These are phyloP conservation scores for Drosophila sordidapex DNA, from an alignment of 2,888 invertebrate species.

Conservation along the genomic window DNA sequence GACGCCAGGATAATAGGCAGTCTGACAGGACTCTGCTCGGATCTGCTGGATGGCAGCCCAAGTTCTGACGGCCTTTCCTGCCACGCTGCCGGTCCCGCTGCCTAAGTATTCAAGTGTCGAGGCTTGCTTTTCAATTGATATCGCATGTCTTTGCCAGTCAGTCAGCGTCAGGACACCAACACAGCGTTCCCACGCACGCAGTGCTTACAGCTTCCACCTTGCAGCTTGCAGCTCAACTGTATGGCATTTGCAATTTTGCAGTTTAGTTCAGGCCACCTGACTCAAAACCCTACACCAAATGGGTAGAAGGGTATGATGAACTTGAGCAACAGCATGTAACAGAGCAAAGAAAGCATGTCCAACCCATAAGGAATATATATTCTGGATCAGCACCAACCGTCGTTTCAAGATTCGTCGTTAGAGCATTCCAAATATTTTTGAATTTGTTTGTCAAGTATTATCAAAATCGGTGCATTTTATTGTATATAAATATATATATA, in stretches of 20 bases:
- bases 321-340: not conserved
- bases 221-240: not conserved
- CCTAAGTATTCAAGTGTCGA: constrained; percentile 50
- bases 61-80: not conserved
- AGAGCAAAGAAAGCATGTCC: not conserved
- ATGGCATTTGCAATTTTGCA: not conserved
- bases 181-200: constrained; percentile 7
- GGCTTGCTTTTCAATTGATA: constrained; percentile 58
- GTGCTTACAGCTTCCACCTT: not conserved
- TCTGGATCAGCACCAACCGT: not conserved
- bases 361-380: not conserved
- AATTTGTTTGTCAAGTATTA: not conserved
- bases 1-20: constrained; percentile 48
- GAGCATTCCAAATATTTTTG: not conserved
- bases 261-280: not conserved
- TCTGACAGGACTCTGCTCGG: not conserved
- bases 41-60: constrained; percentile 12
- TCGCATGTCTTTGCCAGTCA: constrained; percentile 58
- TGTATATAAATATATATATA: too few species aligned
- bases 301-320: not conserved
- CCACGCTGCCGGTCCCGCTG: not conserved
- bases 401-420: not conserved
- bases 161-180: constrained; percentile 15
- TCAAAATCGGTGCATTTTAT: not conserved
- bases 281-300: not conserved